These are phyloP conservation scores for Drosophila paranaensis DNA, from an alignment of 2,888 invertebrate genomes.

Conservation along the genomic window DNA sequence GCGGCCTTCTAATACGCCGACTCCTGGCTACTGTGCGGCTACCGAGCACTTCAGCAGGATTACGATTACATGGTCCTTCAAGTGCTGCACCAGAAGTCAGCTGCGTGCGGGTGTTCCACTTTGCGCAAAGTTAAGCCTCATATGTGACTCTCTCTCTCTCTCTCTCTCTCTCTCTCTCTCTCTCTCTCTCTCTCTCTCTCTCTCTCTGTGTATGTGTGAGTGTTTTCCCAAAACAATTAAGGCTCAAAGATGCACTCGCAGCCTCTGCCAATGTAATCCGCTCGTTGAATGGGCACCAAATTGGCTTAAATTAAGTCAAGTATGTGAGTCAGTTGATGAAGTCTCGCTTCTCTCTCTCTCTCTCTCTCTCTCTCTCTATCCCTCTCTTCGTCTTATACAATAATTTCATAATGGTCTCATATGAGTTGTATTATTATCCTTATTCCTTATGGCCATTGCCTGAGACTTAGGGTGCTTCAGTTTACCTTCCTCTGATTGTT, in stretches of 20 bases:
- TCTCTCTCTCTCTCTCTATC: neutral
- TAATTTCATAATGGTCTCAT: conserved; percentile 59
- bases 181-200: conserved; percentile 26
- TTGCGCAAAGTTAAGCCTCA: conserved; percentile 61
- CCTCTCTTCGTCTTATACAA: conserved; percentile 26
- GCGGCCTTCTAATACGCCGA: conserved; percentile 19
- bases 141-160: conserved; percentile 36
- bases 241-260: conserved; percentile 55
- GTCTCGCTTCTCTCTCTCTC: neutral
- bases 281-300: conserved; percentile 76
- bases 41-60: conserved; percentile 56
- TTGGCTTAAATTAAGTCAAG: conserved; percentile 85
- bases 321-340: conserved; percentile 62
- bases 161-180: conserved; percentile 29
- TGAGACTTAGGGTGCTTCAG: conserved; percentile 49
- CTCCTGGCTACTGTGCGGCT: conserved; percentile 53
- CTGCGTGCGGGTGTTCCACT: conserved; percentile 75
- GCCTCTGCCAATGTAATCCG: conserved; percentile 54
- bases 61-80: conserved; percentile 66
- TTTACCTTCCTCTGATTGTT: conserved; percentile 42
- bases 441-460: conserved; percentile 39
- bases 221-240: conserved; percentile 64
- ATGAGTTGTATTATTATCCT: conserved; percentile 75
- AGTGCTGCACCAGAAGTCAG: conserved; percentile 59
- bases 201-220: conserved; percentile 30